These are phyloP conservation scores for Picus viridis DNA, from an alignment of 2,797 vertebrate genomes.

Conservation along the genomic window DNA sequence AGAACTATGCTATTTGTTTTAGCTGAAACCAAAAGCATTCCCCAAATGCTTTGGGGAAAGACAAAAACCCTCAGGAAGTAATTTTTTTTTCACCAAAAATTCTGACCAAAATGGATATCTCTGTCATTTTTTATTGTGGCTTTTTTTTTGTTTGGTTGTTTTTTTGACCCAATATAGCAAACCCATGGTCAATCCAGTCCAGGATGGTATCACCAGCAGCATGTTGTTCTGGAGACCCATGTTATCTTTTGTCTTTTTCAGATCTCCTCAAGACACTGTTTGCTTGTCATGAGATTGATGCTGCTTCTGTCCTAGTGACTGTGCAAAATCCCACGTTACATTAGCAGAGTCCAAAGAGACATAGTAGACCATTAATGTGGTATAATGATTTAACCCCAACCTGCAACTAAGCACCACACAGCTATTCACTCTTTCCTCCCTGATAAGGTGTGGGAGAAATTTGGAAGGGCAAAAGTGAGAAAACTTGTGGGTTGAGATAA, in stretches of 20 bases:
- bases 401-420: too few relatives aligned
- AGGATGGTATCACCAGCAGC: neutral
- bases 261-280: fast-evolving
- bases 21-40: too few relatives aligned
- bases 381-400: too few relatives aligned
- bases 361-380: neutral
- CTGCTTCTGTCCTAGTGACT: neutral
- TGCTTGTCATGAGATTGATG: neutral
- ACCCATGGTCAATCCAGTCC: neutral
- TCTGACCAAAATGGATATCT: neutral
- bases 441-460: too few relatives aligned
- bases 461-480: too few relatives aligned
- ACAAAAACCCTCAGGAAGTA: neutral
- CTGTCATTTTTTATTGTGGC: neutral
- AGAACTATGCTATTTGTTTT: neutral
- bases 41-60: neutral
- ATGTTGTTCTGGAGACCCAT: neutral
- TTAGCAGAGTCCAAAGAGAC: neutral
- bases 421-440: too few relatives aligned
- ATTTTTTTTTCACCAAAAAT: neutral
- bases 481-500: too few relatives aligned
- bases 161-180: neutral
- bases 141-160: neutral
- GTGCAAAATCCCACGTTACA: neutral
- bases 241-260: neutral